Base-by-base conservation (phyloP, 2,797 vertebrate species). In the Pterois miles region DNA sequence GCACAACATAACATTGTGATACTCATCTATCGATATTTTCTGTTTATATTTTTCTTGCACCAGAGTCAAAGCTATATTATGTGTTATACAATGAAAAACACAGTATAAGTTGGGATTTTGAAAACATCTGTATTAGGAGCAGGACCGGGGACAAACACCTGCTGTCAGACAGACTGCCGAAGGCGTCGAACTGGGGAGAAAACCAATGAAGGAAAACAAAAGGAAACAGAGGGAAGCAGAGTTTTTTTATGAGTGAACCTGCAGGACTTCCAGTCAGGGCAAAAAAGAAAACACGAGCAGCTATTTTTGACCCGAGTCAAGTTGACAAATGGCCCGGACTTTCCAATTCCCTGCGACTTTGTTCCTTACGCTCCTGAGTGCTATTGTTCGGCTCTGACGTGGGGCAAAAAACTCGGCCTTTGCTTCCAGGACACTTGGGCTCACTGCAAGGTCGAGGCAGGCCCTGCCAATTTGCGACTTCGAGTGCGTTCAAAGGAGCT, bases 241-340 rank as follows among this genome's bases (percentile, higher is more conserved):
- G 14, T 58, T 81, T 76, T 80, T 62, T 56, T 65, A 8, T 7
- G 71, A 54, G 52, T 50, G 40, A 77, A 89, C 82, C 71, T 83
- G 82, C 79, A 76, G 78, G 65, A 84, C 74, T 43, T 86, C 78
- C 74, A 84, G 65, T 34, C 29, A 14, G 71, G 43, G 38, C 43
- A 40, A 76, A 82, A 54, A 89, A 52, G 40, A 82, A 87, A 87
- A 84, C 80, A 84, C 0, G 4, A 50, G 22, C 27, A 52, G 80
- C 69, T 89, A 87, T 91, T 89, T 84, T 52, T 67, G 74, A 83
- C 67, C 64, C 0, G 7, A 67, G 83, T 75, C 71, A 69, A 33
- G 71, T 67, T 86, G 80, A 86, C 69, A 71, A 92, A 88, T 65
- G 76, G 25, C 60, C 60, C 62, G 38, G 72, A 80, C 83, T 90